A percentile compares a stretch with the other conserved stretches of the same genome.
Conservation (phyloP, 2,113 vertebrate species). For the Passer domesticus region DNA sequence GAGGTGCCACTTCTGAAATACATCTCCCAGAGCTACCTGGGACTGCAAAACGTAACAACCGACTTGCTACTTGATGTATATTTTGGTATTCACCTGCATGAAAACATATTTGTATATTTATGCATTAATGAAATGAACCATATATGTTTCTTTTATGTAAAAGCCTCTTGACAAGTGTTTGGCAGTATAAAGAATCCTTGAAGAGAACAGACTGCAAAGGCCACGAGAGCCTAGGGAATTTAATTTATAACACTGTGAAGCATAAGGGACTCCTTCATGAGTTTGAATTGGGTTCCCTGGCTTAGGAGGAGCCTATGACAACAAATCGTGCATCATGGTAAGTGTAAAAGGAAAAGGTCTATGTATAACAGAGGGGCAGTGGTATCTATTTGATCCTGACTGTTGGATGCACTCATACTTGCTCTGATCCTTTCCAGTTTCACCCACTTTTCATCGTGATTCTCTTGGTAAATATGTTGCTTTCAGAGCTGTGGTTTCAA, state of each 20-base stretch:
- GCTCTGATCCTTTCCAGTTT: conserved; percentile 25
- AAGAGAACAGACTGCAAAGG: neutral
- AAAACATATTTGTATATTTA: neutral
- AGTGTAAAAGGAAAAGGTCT: neutral
- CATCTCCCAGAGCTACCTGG: neutral
- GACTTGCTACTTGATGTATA: neutral
- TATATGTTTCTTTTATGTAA: neutral
- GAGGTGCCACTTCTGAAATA: neutral
- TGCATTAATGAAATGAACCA: neutral
- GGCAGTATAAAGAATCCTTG: neutral
- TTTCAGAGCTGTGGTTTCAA: conserved; percentile 37
- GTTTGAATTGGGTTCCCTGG: neutral
- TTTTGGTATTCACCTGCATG: neutral
- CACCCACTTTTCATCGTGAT: neutral
- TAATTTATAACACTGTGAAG: neutral
- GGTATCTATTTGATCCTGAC: neutral
- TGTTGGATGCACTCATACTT: neutral
- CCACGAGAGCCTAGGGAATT: neutral
- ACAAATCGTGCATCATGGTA: neutral
- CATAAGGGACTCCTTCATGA: neutral
- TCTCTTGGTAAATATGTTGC: neutral
- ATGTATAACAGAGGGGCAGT: neutral
- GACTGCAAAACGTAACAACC: neutral
- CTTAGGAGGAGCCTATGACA: neutral
- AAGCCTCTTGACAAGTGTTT: neutral